phyloP scores from a whole-genome alignment of 2,888 invertebrate species.

The Melanotus villosus region DNA sequence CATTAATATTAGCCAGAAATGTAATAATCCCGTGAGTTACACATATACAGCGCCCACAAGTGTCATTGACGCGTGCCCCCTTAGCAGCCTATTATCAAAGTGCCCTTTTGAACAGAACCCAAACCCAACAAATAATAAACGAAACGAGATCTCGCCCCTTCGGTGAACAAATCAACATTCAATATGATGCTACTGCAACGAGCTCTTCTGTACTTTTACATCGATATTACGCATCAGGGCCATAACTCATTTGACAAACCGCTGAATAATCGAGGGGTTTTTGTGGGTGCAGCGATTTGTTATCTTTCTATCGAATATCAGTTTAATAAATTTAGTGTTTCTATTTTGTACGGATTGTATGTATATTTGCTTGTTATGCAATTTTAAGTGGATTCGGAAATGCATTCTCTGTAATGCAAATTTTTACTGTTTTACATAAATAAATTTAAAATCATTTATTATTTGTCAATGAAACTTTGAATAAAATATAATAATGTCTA shows the following conservation, averaged over 20 bases:
- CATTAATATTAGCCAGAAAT: slow-evolving; percentile 42
- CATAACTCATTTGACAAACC: slow-evolving; percentile 50
- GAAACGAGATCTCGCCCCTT: slow-evolving; percentile 50
- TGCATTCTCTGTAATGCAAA: too few species aligned
- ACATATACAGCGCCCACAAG: slow-evolving; percentile 49
- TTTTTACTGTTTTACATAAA: too few species aligned
- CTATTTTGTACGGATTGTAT: not conserved
- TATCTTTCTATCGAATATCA: slow-evolving; percentile 54
- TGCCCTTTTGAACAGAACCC: slow-evolving; percentile 51
- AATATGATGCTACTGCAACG: slow-evolving; percentile 41
- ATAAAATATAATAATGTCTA: too few species aligned
- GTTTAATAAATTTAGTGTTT: slow-evolving; percentile 46
- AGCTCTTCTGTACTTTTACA: slow-evolving; percentile 36
- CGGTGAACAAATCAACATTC: slow-evolving; percentile 47
- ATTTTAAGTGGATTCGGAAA: too few species aligned
- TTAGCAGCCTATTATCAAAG: slow-evolving; percentile 51
- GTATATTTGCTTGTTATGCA: too few species aligned
- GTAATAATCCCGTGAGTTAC: slow-evolving; percentile 48
- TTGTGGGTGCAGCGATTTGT: slow-evolving; percentile 55
- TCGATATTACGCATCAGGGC: slow-evolving; percentile 33
- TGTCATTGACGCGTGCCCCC: slow-evolving; percentile 55
- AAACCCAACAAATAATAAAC: slow-evolving; percentile 30
- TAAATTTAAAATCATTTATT: too few species aligned
- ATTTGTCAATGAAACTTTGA: too few species aligned
- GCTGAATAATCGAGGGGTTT: slow-evolving; percentile 52